These are phyloP conservation scores for Aleiodes sp. DNA, from an alignment of 1,140 invertebrate genomes.

Conservation along the genomic window DNA sequence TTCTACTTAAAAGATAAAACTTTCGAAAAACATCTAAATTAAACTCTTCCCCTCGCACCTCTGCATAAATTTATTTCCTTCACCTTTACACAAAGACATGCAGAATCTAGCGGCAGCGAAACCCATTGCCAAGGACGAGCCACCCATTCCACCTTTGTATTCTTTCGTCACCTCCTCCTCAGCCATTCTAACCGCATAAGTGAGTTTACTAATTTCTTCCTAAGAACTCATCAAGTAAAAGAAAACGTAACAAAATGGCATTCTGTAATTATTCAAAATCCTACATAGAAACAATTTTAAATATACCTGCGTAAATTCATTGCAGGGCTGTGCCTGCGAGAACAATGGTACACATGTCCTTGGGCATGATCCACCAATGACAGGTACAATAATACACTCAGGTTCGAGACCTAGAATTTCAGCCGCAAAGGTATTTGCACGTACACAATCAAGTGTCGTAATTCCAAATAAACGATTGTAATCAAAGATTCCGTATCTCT, in stretches of 20 bases:
- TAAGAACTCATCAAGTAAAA: conserved; percentile 34
- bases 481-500: conserved; percentile 72
- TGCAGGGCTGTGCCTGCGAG: conserved; percentile 73
- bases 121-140: conserved; percentile 63
- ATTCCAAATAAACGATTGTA: conserved; percentile 80
- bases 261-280: conserved; percentile 13
- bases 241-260: neutral
- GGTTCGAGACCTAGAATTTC: conserved; percentile 70
- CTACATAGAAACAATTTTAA: neutral
- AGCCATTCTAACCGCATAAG: conserved; percentile 52
- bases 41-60: too few species aligned
- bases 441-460: conserved; percentile 79
- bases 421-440: conserved; percentile 78
- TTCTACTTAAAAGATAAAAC: too few species aligned
- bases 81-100: conserved; percentile 66
- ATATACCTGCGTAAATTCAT: conserved; percentile 47
- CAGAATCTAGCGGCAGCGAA: conserved; percentile 69
- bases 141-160: conserved; percentile 38
- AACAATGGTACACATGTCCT: conserved; percentile 84
- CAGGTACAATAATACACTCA: conserved; percentile 76
- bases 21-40: too few species aligned
- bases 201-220: conserved; percentile 60
- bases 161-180: conserved; percentile 47
- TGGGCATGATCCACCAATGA: conserved; percentile 84
- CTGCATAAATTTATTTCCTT: neutral